phyloP scores from a whole-genome alignment of 2,113 vertebrate species.

The Barnardius zonarius region DNA sequence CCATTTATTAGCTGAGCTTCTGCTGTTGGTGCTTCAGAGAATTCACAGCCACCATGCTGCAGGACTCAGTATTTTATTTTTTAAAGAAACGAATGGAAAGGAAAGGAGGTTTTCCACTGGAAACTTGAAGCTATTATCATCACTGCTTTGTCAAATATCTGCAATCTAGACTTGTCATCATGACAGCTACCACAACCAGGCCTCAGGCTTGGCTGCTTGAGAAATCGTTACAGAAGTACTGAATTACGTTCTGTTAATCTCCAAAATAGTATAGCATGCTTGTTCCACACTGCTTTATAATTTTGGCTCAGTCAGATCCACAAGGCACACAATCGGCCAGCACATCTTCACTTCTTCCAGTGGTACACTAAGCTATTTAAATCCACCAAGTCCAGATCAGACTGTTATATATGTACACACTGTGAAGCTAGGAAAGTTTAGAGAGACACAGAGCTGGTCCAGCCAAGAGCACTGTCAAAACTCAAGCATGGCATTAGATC shows the following conservation, averaged over 20 bases:
- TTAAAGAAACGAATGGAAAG: background rate
- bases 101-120: background rate
- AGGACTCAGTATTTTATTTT: background rate
- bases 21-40: background rate
- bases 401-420: rapidly evolving
- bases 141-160: background rate
- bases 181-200: background rate
- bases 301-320: background rate
- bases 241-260: background rate
- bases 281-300: background rate
- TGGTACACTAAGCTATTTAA: background rate
- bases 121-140: background rate
- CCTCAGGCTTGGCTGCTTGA: background rate
- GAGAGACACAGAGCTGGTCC: background rate
- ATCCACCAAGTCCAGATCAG: background rate
- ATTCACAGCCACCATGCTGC: rapidly evolving
- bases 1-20: background rate
- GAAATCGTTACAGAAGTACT: background rate
- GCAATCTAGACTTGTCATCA: background rate
- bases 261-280: background rate
- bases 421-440: background rate
- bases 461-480: background rate
- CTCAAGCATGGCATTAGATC: background rate
- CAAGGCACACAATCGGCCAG: background rate
- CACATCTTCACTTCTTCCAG: background rate